Percentiles rank a stretch among this genome's conserved stretches.
phyloP scores from a whole-genome alignment of 1,140 invertebrate species.

The Aphelenchoides besseyi region DNA sequence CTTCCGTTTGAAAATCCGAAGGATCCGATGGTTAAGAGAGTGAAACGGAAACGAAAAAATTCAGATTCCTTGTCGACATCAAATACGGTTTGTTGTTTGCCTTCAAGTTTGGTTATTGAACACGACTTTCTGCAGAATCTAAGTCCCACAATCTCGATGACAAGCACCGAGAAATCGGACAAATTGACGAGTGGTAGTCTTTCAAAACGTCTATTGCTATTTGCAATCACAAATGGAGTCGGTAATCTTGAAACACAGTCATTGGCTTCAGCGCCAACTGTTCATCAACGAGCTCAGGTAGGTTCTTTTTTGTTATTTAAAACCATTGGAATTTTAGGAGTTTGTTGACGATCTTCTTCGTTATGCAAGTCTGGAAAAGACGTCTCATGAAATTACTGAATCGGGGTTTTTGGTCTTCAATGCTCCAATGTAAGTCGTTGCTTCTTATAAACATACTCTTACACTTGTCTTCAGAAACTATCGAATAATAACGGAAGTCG shows the following conservation, averaged over 20 bases:
- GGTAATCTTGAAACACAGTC: background rate
- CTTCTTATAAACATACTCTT: background rate
- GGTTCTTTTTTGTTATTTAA: background rate
- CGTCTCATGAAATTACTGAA: constrained; percentile 3
- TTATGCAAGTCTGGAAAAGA: constrained; percentile 11
- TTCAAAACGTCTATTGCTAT: background rate
- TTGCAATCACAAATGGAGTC: background rate
- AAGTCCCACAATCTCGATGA: background rate
- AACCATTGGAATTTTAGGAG: background rate
- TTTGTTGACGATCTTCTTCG: background rate
- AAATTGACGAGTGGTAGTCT: background rate
- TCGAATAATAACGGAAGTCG: background rate
- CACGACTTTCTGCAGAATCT: background rate
- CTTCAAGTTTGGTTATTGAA: background rate
- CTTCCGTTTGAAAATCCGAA: constrained; percentile 9
- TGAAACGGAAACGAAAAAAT: constrained; percentile 1
- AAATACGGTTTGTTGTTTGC: background rate
- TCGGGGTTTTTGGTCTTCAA: background rate
- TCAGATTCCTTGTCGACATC: background rate
- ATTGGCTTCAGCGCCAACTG: background rate
- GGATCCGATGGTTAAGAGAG: background rate
- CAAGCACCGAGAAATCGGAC: background rate
- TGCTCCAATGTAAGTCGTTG: background rate
- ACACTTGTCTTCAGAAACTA: background rate
- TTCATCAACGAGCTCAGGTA: background rate